Base-by-base conservation (phyloP, 2,888 invertebrate genomes). In the Parochlus steinenii region DNA sequence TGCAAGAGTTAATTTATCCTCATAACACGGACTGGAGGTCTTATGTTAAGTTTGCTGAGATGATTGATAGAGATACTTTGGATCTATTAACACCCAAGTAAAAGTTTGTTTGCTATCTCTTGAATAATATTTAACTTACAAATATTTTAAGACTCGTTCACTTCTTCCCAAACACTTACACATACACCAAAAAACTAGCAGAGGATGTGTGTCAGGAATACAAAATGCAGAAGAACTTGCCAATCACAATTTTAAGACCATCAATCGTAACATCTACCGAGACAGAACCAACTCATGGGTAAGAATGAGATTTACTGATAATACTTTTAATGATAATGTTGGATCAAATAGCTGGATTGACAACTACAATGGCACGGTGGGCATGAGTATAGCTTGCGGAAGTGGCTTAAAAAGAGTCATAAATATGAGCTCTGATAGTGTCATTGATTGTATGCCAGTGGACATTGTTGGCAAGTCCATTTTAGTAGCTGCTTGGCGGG, bases 141-240 rank as follows among this genome's bases (percentile, higher is more conserved):
- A n/a, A n/a, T n/a, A n/a, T n/a, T n/a, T n/a, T n/a, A 8, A 34
- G 34, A 16, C 22, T 26, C 38, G 53, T 77, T 5, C 68, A 64
- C 6, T 61, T 63, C 10, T 68, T 81, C 24, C 89, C 90, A 0
- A 93, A 93, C 49, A 89, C 92, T 0, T 95, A 95, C 50, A 85
- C 83, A 0, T 87, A 82, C 52, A 80, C 87, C 0, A 93, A 95
- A 54, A 76, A 80, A 38, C 51, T 93, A 42, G 82, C 83, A 0
- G 93, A 95, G 47, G 74, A 79, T 38, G 67, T 83, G 6, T 67
- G 85, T 2, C 63, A 69, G 12, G 80, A 83, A 34, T 73, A 76
- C 35, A 58, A 50, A 19, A 65, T 68, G 7, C 53, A 63, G 25
- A 26, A 15, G 5, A 20, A 28, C 3, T 51, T 93, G 17, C 89